Conservation (phyloP, 1,140 invertebrate species). For the Pseudobourletiella spinata region DNA sequence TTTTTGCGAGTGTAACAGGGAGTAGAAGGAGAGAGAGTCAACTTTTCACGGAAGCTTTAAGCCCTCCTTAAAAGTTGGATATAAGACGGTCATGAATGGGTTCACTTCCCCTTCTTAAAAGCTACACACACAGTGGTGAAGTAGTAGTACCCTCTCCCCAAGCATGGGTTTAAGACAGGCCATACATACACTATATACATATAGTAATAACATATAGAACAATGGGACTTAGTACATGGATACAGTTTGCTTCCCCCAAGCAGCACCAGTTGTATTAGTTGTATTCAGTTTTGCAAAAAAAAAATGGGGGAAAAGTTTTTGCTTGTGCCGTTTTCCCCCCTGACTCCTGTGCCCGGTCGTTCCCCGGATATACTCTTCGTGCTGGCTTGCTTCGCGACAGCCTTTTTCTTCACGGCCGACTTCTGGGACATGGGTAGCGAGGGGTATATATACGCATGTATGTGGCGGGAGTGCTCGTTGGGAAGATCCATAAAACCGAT, state of each 20-base stretch:
- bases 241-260: no score
- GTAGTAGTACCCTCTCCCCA: background rate
- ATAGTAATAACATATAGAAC: no score
- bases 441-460: background rate
- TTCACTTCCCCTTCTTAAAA: background rate
- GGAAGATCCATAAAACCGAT: conserved; percentile 28
- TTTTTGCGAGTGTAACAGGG: background rate
- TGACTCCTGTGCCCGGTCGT: conserved; percentile 12
- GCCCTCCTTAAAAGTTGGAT: no score
- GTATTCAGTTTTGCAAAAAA: no score
- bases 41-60: background rate
- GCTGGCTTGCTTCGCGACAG: no score
- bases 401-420: conserved; percentile 4
- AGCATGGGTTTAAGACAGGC: no score
- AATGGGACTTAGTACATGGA: no score
- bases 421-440: background rate
- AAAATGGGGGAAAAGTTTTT: background rate
- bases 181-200: no score
- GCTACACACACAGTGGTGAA: background rate
- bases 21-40: background rate
- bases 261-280: no score
- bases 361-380: conserved; percentile 9
- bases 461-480: no score
- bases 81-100: background rate
- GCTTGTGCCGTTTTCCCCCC: conserved; percentile 12